Base-by-base conservation (phyloP, 2,888 invertebrate species). In the Horisme vitalbata region DNA sequence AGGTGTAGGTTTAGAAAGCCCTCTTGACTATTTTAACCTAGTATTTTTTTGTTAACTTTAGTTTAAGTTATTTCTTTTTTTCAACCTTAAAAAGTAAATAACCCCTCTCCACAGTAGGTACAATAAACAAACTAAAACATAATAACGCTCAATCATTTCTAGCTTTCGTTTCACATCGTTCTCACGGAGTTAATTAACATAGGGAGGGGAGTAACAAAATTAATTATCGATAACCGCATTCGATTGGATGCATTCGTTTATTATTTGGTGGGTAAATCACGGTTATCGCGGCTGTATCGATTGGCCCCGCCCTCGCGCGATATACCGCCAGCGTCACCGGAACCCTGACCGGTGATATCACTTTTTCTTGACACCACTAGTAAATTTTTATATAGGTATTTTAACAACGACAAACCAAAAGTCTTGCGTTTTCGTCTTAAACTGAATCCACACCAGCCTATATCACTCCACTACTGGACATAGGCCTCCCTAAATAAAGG, bases 221-320 rank as follows among this genome's bases (percentile, higher is more conserved):
- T 79, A 79, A 79, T 80, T 77, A 79, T 73, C 74, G 79, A 79
- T 82, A 80, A 71, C 71, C 71, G 70, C 63, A 63, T 76, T 78
- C 69, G 76, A 75, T 76, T 75, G 66, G 71, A 77, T 66, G 70
- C 58, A 58, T 68, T 59, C 64, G 63, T 75, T 75, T 72, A 71
- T 75, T 76, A 79, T 80, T 83, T 74, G 76, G 79, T 81, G 73
- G 81, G 83, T 83, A 84, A 83, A 83, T 84, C 84, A 83, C 79
- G 53, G 56, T 61, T 74, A 73, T 75, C 68, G 56, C 34, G 59
- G 54, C 49, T 52, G 63, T 67, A 72, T 71, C 69, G 61, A 72
- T 72, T 68, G 68, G 48, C 65, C 51, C 52, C 57, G 57, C 57
- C 57, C 52, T 62, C 61, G 54, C 68, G 68, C 72, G 73, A 70